phyloP scores from a whole-genome alignment of 1,140 invertebrate genomes.

The Halotydeus destructor region DNA sequence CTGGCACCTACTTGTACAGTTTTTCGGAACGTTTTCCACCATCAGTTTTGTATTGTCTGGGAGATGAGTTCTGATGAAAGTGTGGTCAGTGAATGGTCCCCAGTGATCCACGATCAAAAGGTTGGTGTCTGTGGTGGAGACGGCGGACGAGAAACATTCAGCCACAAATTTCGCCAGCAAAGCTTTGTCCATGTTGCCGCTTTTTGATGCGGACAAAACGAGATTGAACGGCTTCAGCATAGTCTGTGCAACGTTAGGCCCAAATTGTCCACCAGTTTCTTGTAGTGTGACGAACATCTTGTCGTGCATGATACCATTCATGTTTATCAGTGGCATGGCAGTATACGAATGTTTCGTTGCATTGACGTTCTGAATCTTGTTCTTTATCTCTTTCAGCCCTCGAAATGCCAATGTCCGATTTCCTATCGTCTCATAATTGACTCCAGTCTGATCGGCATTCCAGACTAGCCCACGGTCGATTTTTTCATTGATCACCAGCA shows the following conservation, averaged over 20 bases:
- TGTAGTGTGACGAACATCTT: not conserved
- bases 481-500: too few relatives aligned
- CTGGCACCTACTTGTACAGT: too few relatives aligned
- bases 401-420: not conserved
- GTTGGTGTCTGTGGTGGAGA: too few relatives aligned
- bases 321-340: not conserved
- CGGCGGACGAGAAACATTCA: too few relatives aligned
- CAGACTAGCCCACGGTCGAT: too few relatives aligned
- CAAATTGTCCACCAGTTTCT: conserved; percentile 3
- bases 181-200: conserved; percentile 1
- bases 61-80: too few relatives aligned
- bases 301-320: not conserved
- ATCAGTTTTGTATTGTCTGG: too few relatives aligned
- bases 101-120: too few relatives aligned
- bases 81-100: too few relatives aligned
- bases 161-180: too few relatives aligned
- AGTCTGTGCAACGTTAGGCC: not conserved
- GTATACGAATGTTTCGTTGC: conserved; percentile 2
- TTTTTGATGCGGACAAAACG: not conserved
- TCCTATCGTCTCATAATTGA: not conserved
- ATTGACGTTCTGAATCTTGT: not conserved
- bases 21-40: too few relatives aligned
- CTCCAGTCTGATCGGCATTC: too few relatives aligned
- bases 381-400: not conserved
- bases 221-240: not conserved